Conservation (phyloP, 2,113 vertebrate genomes). For the Pseudorasbora parva region DNA sequence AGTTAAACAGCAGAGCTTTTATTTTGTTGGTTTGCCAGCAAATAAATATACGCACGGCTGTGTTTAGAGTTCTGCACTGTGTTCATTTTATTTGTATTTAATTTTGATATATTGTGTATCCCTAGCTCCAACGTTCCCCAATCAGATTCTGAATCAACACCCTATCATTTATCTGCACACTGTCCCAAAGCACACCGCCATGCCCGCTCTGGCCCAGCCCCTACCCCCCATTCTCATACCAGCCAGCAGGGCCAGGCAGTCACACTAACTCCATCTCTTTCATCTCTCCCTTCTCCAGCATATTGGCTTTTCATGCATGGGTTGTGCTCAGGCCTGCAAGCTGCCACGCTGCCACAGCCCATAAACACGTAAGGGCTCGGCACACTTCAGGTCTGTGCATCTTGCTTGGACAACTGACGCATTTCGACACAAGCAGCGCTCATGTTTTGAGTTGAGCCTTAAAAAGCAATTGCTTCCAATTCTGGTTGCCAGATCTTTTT, state of each 20-base stretch:
- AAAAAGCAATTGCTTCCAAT: conserved; percentile 12
- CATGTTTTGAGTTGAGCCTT: conserved; percentile 1
- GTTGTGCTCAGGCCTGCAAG: conserved; percentile 45
- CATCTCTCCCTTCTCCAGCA: conserved; percentile 44
- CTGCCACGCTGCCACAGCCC: conserved; percentile 39
- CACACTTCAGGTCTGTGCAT: conserved; percentile 27
- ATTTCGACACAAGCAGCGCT: not conserved
- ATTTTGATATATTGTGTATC: not conserved
- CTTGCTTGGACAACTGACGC: not conserved
- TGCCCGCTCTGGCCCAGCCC: not conserved
- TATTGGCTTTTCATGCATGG: conserved; percentile 61
- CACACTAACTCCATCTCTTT: conserved; percentile 24
- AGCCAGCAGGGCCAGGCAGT: not conserved
- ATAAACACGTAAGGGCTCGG: conserved; percentile 25
- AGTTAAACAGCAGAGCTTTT: not conserved
- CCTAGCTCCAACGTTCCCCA: not conserved
- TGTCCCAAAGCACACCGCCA: conserved; percentile 6
- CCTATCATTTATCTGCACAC: not conserved
- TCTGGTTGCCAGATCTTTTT: conserved; percentile 33
- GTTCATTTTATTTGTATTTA: not conserved
- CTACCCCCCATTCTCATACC: not conserved
- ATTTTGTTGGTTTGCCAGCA: not conserved
- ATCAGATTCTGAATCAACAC: not conserved
- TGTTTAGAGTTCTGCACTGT: not conserved
- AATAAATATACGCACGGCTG: not conserved